Base-by-base conservation (phyloP, 2,113 vertebrate genomes). In the Gymnorhina tibicen region DNA sequence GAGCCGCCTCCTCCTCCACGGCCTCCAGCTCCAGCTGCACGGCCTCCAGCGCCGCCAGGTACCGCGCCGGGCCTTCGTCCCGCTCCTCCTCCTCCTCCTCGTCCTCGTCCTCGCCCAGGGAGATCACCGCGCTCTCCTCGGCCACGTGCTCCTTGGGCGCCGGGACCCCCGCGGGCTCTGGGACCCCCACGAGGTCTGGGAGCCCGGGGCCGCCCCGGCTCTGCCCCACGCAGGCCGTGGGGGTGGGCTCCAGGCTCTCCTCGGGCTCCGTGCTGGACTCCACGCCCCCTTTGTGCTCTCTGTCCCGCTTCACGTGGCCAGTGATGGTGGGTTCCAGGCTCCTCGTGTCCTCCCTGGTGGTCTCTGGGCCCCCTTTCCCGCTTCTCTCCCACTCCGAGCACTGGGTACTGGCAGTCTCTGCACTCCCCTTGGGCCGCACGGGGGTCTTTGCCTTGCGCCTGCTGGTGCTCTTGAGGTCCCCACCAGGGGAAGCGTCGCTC, bases 401-500 rank as follows among this genome's bases (percentile, higher is more conserved):
- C 37, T 10, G 73, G 7, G 2, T 3, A 0, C 44, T 5, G 9
- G 9, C 27, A 33, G 84, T 62, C 47, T 70, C 66, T 5, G 0
- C 9, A 0, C 19, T 11, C 10, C 7, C 52, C 39, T 6, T 89
- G 77, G 52, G 67, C 20, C 77, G 59, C 6, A 2, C 6, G 0
- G 88, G 58, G 49, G 64, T 78, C 49, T 90, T 63, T 3, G 46
- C 60, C 16, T 60, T 82, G n/a, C 53, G 59, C 59, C 86, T 88
- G 76, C 33, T 44, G 56, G 56, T 16, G 79, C 49, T 90, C 5
- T 7, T 55, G 47, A 20, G 21, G 39, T 74, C 55, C 11, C 68
- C 42, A 2, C 7, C 33, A 1, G 42, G 9, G n/a, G 7, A 35
- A 8, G 27, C 30, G 3, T 64, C 42, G 0, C 35, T 11, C 70